Conservation (phyloP, 2,113 vertebrate genomes). For the Paedocypris sp. region DNA sequence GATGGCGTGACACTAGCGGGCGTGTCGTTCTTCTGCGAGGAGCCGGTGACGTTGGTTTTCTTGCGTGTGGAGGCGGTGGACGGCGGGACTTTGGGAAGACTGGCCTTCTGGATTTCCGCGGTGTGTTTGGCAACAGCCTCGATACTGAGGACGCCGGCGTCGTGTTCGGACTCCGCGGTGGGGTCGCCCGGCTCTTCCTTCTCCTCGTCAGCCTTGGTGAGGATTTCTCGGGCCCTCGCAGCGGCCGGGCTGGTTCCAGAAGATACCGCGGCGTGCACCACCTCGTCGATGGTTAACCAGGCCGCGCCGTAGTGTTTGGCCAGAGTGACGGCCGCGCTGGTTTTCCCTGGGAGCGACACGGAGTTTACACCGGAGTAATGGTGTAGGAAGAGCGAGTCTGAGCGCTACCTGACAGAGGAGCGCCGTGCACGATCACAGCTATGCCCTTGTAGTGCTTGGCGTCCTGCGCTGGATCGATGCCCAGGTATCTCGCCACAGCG, state of each 20-base stretch:
- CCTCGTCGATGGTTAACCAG: slow-evolving; percentile 61
- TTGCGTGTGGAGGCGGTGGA: slow-evolving; percentile 16
- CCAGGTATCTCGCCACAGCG: slow-evolving; percentile 60
- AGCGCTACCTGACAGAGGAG: slow-evolving; percentile 69
- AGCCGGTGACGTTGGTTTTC: not conserved
- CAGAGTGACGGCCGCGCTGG: slow-evolving; percentile 45
- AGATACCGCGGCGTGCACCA: slow-evolving; percentile 64
- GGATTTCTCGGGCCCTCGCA: slow-evolving; percentile 61
- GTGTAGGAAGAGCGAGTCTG: too few species aligned
- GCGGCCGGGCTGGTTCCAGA: slow-evolving; percentile 48
- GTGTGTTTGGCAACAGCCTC: slow-evolving; percentile 48
- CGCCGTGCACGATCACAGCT: slow-evolving; percentile 69
- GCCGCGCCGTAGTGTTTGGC: slow-evolving; percentile 57
- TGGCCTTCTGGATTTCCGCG: slow-evolving; percentile 34
- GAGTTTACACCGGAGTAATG: not conserved
- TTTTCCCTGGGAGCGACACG: slow-evolving; percentile 65
- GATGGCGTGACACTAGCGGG: slow-evolving; percentile 27
- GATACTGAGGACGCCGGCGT: slow-evolving; percentile 3
- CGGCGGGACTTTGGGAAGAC: not conserved
- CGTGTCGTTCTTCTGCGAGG: slow-evolving; percentile 33
- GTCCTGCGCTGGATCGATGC: slow-evolving; percentile 54
- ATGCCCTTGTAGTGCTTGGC: slow-evolving; percentile 61
- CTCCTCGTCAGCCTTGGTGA: slow-evolving; percentile 44
- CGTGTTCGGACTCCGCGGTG: not conserved
- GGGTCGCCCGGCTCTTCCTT: slow-evolving; percentile 30